phyloP scores from a whole-genome alignment of 2,797 vertebrate genomes.

The Crocidura indochinensis region DNA sequence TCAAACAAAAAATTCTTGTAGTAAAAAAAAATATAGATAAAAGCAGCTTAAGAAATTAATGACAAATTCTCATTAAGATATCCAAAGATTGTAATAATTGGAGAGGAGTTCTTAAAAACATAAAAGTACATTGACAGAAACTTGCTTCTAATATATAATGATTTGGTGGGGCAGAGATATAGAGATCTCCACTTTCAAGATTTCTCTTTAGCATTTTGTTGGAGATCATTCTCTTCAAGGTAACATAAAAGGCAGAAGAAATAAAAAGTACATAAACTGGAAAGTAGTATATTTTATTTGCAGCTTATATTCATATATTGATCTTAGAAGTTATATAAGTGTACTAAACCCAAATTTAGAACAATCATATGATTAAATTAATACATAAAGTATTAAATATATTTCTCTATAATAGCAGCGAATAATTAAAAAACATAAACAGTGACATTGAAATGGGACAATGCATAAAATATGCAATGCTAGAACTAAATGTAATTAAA shows the following conservation, averaged over 20 bases:
- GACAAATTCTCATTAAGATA: neutral
- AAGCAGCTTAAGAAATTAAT: neutral
- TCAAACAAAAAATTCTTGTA: no score
- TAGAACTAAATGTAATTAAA: conserved; percentile 34
- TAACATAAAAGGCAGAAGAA: neutral
- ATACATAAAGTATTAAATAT: neutral
- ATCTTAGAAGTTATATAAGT: neutral
- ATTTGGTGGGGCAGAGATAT: neutral
- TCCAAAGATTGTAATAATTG: neutral
- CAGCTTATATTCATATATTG: neutral
- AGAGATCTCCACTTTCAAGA: neutral
- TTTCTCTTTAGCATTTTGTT: neutral
- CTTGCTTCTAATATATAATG: neutral
- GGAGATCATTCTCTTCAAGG: neutral
- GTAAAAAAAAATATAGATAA: no score
- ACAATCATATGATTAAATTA: neutral
- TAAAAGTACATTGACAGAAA: neutral
- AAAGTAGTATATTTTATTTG: neutral
- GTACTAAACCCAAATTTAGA: neutral
- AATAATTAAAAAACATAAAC: conserved; percentile 43
- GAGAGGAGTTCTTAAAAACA: neutral
- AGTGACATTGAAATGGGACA: neutral
- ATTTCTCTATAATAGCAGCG: conserved; percentile 8
- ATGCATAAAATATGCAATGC: neutral
- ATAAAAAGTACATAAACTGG: neutral